A percentile compares a stretch with the other conserved stretches of the same genome.
phyloP scores from a whole-genome alignment of 1,140 invertebrate species.

The Amyelois transitella region DNA sequence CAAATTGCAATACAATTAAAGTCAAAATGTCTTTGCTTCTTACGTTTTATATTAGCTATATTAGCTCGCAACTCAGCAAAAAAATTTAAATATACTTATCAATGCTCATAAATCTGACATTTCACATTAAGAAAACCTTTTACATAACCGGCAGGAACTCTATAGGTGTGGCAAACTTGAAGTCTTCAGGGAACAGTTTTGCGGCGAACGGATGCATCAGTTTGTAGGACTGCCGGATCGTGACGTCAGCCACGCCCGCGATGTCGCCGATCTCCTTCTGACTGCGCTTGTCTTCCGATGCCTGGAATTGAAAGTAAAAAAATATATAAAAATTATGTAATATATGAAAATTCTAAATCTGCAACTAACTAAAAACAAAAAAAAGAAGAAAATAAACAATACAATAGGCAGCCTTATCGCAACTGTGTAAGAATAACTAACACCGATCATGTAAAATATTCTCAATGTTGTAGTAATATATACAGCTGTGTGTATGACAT shows the following conservation, averaged over 20 bases:
- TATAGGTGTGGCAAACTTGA: conserved; percentile 96
- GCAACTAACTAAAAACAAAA: not conserved
- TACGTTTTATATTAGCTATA: too few relatives aligned
- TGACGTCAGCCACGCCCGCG: conserved; percentile 98
- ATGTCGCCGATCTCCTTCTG: conserved; percentile 99
- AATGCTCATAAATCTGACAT: not conserved
- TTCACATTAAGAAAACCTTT: conserved; percentile 9
- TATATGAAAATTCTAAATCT: not conserved
- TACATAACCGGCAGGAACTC: conserved; percentile 94
- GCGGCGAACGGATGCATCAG: conserved; percentile 96
- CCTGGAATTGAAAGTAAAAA: conserved; percentile 80
- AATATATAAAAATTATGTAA: too few relatives aligned
- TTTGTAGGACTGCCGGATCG: conserved; percentile 98
- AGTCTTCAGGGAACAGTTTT: conserved; percentile 96
- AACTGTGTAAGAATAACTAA: too few relatives aligned
- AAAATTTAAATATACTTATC: too few relatives aligned
- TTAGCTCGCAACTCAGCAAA: too few relatives aligned
- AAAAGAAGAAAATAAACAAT: conserved; percentile 1
- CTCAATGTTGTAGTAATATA: too few relatives aligned
- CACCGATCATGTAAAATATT: too few relatives aligned
- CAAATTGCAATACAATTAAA: too few relatives aligned
- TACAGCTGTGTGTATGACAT: too few relatives aligned
- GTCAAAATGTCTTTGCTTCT: too few relatives aligned
- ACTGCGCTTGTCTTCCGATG: conserved; percentile 94
- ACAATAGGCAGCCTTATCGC: too few relatives aligned